Evolutionary conservation across 2,888 invertebrate genomes (phyloP).

Genomic region (Ditula angustiorana): DNA sequence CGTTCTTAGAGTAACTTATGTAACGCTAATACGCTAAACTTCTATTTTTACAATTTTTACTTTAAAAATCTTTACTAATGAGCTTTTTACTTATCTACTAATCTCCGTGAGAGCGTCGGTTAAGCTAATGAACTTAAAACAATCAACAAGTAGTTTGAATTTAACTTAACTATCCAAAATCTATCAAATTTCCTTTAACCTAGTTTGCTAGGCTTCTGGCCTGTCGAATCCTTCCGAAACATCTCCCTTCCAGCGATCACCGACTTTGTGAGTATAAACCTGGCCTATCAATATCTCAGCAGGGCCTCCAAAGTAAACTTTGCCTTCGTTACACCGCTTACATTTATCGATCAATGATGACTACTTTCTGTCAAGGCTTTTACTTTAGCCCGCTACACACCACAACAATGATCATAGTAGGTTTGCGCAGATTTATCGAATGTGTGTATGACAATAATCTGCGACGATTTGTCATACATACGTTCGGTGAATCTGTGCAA

Average conservation of each 20-base stretch:
- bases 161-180: background rate
- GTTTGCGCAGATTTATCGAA: too few species aligned
- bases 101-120: too few species aligned
- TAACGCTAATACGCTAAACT: too few species aligned
- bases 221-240: slow-evolving; percentile 1
- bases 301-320: background rate
- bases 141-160: slow-evolving; percentile 1
- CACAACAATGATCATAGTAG: too few species aligned
- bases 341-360: background rate
- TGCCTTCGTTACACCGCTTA: background rate
- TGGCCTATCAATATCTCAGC: background rate
- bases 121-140: background rate
- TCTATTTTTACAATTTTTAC: too few species aligned
- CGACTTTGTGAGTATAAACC: slow-evolving; percentile 4
- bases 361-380: background rate
- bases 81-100: too few species aligned
- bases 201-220: background rate
- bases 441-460: too few species aligned
- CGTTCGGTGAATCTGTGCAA: too few species aligned
- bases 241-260: background rate
- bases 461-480: too few species aligned
- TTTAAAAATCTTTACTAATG: too few species aligned
- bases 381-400: too few species aligned
- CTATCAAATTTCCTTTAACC: slow-evolving; percentile 5
- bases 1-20: too few species aligned